Percentiles rank a stretch among this genome's conserved stretches.
These are phyloP conservation scores for Glossophaga mutica DNA, from an alignment of 2,797 vertebrate species.

Conservation along the genomic window DNA sequence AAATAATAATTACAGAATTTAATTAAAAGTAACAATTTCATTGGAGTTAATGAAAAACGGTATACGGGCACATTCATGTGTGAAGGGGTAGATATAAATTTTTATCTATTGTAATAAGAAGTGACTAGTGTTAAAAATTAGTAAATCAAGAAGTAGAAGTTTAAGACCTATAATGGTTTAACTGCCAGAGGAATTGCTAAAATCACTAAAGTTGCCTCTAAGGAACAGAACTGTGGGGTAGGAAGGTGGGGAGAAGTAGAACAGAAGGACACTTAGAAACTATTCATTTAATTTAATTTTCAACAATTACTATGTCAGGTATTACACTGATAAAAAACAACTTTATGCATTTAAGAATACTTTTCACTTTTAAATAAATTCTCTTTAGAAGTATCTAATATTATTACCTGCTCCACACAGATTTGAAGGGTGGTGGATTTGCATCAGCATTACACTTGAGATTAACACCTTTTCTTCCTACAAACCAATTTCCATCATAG, in stretches of 20 bases:
- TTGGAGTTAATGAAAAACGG: neutral
- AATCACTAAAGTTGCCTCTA: neutral
- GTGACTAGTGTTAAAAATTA: neutral
- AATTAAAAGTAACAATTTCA: neutral
- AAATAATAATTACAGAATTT: conserved; percentile 10
- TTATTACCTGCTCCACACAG: conserved; percentile 93
- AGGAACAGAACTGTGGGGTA: neutral
- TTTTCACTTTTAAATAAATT: neutral
- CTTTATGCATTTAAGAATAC: neutral
- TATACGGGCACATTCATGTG: neutral
- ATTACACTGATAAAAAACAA: neutral
- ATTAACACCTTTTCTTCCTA: conserved; percentile 91
- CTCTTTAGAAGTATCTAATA: neutral
- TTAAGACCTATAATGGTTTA: neutral
- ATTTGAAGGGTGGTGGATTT: conserved; percentile 91
- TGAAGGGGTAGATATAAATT: neutral
- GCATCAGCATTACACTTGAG: conserved; percentile 93
- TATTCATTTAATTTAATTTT: neutral
- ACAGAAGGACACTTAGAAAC: neutral
- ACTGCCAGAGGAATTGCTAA: neutral
- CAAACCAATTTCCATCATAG: conserved; percentile 91
- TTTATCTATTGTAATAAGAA: neutral
- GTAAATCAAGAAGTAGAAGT: neutral
- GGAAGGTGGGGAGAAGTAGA: neutral
- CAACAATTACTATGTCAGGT: neutral